Conservation (phyloP, 92 coral and sea anemone species). For the Muricea muricata region DNA sequence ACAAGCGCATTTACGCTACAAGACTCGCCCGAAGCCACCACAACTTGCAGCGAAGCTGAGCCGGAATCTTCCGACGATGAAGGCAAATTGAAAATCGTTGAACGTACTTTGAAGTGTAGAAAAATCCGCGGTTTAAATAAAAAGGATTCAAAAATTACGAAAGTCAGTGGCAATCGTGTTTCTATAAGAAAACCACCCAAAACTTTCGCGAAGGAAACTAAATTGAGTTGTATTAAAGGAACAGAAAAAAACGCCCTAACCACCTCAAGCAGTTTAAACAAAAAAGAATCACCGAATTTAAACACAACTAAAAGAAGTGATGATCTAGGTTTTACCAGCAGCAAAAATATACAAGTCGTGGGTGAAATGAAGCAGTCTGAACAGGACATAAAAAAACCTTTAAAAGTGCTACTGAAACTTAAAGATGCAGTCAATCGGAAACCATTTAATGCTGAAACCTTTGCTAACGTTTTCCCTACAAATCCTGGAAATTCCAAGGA, state of each 20-base stretch:
- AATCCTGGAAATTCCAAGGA: no score
- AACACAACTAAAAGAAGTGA: background rate
- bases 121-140: background rate
- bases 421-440: background rate
- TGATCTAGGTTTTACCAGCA: no score
- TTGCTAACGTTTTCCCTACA: background rate
- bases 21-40: background rate
- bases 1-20: background rate
- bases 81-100: constrained; percentile 26
- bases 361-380: background rate
- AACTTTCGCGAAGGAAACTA: background rate
- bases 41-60: background rate
- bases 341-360: background rate
- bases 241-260: no score
- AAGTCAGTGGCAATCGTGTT: background rate
- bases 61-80: constrained; percentile 14
- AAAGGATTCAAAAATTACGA: background rate
- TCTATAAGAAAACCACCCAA: background rate
- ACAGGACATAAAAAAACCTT: background rate
- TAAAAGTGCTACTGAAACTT: constrained; percentile 6
- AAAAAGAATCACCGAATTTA: background rate
- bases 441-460: background rate
- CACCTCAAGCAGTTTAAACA: background rate
- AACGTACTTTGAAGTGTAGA: background rate
- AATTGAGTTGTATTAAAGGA: background rate